Evolutionary conservation across 2,888 invertebrate species (phyloP).

Genomic region (Calephelis perditalis): DNA sequence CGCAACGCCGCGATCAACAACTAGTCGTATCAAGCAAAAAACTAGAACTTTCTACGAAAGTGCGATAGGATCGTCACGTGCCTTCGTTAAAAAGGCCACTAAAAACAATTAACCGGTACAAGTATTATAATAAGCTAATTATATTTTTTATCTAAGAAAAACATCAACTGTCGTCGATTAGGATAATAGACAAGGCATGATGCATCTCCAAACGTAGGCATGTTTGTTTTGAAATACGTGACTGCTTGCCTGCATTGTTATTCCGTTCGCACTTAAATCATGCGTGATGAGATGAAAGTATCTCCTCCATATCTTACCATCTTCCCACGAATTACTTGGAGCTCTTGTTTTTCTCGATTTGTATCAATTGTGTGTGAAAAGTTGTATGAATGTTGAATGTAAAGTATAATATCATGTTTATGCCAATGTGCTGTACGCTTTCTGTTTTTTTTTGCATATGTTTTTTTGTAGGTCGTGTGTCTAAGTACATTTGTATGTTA

Average conservation of each 20-base stretch:
- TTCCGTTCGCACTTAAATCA: slow-evolving; percentile 65
- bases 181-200: slow-evolving; percentile 12
- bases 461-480: slow-evolving; percentile 17
- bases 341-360: slow-evolving; percentile 5
- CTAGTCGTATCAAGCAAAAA: too few relatives aligned
- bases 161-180: neutral
- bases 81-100: too few relatives aligned
- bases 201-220: slow-evolving; percentile 15
- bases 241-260: slow-evolving; percentile 52
- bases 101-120: too few relatives aligned
- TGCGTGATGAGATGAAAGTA: slow-evolving; percentile 69
- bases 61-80: too few relatives aligned
- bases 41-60: too few relatives aligned
- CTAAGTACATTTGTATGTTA: too few relatives aligned
- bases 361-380: slow-evolving; percentile 9
- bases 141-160: too few relatives aligned
- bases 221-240: slow-evolving; percentile 36
- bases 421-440: slow-evolving; percentile 18
- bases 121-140: too few relatives aligned
- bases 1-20: too few relatives aligned
- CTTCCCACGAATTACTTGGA: slow-evolving; percentile 56
- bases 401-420: slow-evolving; percentile 6
- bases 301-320: slow-evolving; percentile 53
- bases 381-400: slow-evolving; percentile 4
- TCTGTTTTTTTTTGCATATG: slow-evolving; percentile 11